Base-by-base conservation (phyloP, 2,888 invertebrate species). In the Teinopalpus imperialis region DNA sequence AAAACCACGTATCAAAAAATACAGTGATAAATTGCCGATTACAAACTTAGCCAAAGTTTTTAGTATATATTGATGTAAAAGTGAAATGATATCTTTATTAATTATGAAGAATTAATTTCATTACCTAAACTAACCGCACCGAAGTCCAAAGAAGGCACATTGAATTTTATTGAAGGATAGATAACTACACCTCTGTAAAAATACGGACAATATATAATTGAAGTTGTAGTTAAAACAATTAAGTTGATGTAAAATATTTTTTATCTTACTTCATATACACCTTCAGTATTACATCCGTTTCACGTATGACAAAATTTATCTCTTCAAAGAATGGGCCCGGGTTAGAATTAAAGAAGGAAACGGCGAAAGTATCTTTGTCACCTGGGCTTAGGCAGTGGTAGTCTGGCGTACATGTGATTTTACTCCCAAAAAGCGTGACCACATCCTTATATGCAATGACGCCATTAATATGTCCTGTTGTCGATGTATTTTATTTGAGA, bases 291-390 rank as follows among this genome's bases (percentile, higher is more conserved):
- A 92, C 90, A 41, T 74, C 67, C 0, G 92, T 91, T 56, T 92
- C 92, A n/a, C 86, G 81, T 44, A 93, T 87, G 1, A 63, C 44
- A 63, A 93, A 93, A 50, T 90, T 79, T 1, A 93, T 66, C 66
- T 90, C 90, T 72, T 93, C 93, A 37, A 92, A 80, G 61, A 91
- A 93, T 5, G 90, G 83, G 27, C 93, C 93, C 56, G 90, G 90
- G 14, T 88, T 87, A 4, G 86, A 83, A 39, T 92, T 91, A 13
- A 76, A 78, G 63, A 92, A 93, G 0, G 89, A 79, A 3, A 93
- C 66, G 6, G 87, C 74, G 59, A 93, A 91, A 4, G 85, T 77
- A 26, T 88, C 81, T 48, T 82, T 80, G 23, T 90, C 81, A 2
- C 86, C 89, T 0, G 92, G 90, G 18, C 81, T 61, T 26, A 93